These are phyloP conservation scores for Phoebastria nigripes DNA, from an alignment of 2,797 vertebrate genomes.

Conservation along the genomic window DNA sequence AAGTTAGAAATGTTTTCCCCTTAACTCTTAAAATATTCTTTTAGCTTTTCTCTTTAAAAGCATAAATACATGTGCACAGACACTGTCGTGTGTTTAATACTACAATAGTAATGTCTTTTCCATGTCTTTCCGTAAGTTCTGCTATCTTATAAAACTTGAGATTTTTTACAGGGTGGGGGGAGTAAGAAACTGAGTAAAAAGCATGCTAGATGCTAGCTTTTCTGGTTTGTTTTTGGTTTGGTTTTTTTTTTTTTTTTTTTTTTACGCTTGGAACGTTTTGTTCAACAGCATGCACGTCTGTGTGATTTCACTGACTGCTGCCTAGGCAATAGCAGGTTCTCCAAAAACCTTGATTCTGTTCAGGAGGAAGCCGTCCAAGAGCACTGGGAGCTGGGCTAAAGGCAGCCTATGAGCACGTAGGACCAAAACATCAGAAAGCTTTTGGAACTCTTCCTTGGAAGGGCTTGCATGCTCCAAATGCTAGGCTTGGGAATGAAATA, in stretches of 20 bases:
- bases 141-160: constrained; percentile 24
- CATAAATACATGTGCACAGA: neutral
- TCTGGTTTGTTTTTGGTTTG: neutral
- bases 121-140: neutral
- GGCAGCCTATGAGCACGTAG: neutral
- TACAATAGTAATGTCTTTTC: constrained; percentile 43
- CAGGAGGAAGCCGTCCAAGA: constrained; percentile 23
- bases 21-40: neutral
- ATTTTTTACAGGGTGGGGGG: neutral
- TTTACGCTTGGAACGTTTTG: neutral
- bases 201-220: neutral
- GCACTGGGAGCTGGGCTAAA: neutral
- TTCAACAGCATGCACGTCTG: neutral
- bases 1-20: neutral
- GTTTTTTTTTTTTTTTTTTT: neutral
- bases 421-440: constrained; percentile 1
- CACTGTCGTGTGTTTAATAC: neutral
- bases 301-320: constrained; percentile 22
- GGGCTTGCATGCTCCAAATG: neutral
- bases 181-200: neutral
- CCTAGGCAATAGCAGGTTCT: constrained; percentile 30
- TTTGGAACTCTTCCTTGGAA: constrained; percentile 14
- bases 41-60: neutral
- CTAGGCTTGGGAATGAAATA: neutral
- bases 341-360: neutral